phyloP scores from a whole-genome alignment of 2,888 invertebrate species.

The Spisula subtruncata region DNA sequence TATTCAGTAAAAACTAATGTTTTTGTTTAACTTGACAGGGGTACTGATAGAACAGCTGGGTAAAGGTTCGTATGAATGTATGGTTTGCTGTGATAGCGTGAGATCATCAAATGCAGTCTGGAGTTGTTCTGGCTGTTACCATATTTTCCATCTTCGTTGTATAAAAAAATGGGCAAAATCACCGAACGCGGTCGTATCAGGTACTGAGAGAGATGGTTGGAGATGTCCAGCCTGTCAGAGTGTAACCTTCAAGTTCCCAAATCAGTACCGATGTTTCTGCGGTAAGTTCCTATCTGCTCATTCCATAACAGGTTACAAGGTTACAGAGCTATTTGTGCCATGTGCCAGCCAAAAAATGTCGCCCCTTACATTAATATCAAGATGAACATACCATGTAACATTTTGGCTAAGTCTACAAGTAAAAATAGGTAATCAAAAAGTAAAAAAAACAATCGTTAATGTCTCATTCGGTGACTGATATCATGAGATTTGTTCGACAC shows the following conservation, averaged over 20 bases:
- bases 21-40: conserved; percentile 68
- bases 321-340: no score
- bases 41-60: conserved; percentile 93
- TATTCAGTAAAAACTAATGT: no score
- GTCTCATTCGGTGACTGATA: no score
- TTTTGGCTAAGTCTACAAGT: no score
- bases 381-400: no score
- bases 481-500: no score
- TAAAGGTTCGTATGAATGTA: conserved; percentile 95
- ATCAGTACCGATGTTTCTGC: conserved; percentile 96
- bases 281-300: conserved; percentile 89
- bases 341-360: no score
- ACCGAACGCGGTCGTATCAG: conserved; percentile 77
- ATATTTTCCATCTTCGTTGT: conserved; percentile 96
- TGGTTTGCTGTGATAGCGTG: conserved; percentile 97
- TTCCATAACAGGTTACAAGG: no score
- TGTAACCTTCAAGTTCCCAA: conserved; percentile 91
- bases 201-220: conserved; percentile 92
- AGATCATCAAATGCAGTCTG: conserved; percentile 94
- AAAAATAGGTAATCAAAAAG: no score
- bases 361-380: no score
- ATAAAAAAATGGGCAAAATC: conserved; percentile 95
- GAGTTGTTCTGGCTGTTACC: conserved; percentile 97
- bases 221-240: conserved; percentile 98
- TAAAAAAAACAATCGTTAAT: no score